These are phyloP conservation scores for Gorsachius goisagi DNA, from an alignment of 2,113 vertebrate genomes.

Conservation along the genomic window DNA sequence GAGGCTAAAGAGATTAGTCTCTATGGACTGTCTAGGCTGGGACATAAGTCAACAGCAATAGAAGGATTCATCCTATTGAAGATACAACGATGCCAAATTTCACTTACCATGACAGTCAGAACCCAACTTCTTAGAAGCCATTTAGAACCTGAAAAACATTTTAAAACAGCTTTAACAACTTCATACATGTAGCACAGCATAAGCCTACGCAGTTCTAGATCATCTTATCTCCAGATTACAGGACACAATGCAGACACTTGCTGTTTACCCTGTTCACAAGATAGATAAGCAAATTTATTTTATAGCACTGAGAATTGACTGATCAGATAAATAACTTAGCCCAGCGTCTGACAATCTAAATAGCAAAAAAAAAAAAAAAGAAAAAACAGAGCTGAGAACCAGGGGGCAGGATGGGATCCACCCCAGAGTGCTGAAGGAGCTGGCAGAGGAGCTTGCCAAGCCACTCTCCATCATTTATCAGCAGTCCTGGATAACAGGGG, in stretches of 20 bases:
- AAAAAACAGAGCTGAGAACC: not conserved
- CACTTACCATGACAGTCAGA: slow-evolving; percentile 90
- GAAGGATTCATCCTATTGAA: not conserved
- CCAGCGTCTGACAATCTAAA: not conserved
- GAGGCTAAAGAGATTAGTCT: not conserved
- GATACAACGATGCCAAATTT: not conserved
- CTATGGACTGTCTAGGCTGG: not conserved
- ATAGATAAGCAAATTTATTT: not conserved
- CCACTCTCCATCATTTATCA: too few relatives aligned
- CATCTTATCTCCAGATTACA: not conserved
- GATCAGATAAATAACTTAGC: not conserved
- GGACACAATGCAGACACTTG: not conserved
- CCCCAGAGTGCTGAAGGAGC: too few relatives aligned
- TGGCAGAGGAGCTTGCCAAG: too few relatives aligned
- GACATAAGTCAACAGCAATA: not conserved
- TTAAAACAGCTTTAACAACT: not conserved
- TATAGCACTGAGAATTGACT: not conserved
- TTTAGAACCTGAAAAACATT: slow-evolving; percentile 89
- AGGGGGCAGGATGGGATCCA: too few relatives aligned
- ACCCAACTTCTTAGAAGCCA: slow-evolving; percentile 96
- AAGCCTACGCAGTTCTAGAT: not conserved
- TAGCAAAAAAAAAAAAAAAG: not conserved
- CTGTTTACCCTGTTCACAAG: not conserved
- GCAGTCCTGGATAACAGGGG: too few relatives aligned
- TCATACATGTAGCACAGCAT: not conserved